A percentile compares a stretch with the other conserved stretches of the same genome.
Evolutionary conservation across 2,797 vertebrate species (phyloP).

Genomic region (Coregonus suidteri): DNA sequence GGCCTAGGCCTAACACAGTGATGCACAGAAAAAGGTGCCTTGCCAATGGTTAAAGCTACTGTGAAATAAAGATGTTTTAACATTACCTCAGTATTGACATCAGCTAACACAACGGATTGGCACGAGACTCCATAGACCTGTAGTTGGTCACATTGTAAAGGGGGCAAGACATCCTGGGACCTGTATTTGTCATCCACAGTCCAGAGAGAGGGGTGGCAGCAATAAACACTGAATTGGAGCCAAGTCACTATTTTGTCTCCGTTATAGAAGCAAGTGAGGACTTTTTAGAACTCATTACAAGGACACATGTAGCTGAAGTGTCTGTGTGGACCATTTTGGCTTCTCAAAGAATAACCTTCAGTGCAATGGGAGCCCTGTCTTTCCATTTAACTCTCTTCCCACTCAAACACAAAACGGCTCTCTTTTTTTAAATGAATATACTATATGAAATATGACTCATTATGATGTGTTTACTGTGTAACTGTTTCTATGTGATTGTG

Average conservation of each 20-base stretch:
- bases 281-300: neutral
- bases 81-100: neutral
- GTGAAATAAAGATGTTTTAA: too few relatives aligned
- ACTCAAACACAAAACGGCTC: slow-evolving; percentile 40
- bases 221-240: neutral
- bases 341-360: slow-evolving; percentile 11
- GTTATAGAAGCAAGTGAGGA: neutral
- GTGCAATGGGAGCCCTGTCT: slow-evolving; percentile 2
- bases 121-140: neutral
- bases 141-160: neutral
- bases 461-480: neutral
- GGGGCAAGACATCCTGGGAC: neutral
- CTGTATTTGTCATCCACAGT: neutral
- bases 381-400: neutral
- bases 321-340: neutral
- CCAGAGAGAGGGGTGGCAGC: neutral
- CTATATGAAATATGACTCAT: neutral
- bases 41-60: slow-evolving; percentile 39
- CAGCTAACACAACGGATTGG: neutral
- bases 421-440: neutral
- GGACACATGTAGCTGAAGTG: slow-evolving; percentile 8
- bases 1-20: neutral
- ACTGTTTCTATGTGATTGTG: slow-evolving; percentile 7
- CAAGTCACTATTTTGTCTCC: too few relatives aligned
- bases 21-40: slow-evolving; percentile 19